A percentile compares a stretch with the other conserved stretches of the same genome.
These are phyloP conservation scores for Alentia gelatinosa DNA, from an alignment of 2,888 invertebrate genomes.

Conservation along the genomic window DNA sequence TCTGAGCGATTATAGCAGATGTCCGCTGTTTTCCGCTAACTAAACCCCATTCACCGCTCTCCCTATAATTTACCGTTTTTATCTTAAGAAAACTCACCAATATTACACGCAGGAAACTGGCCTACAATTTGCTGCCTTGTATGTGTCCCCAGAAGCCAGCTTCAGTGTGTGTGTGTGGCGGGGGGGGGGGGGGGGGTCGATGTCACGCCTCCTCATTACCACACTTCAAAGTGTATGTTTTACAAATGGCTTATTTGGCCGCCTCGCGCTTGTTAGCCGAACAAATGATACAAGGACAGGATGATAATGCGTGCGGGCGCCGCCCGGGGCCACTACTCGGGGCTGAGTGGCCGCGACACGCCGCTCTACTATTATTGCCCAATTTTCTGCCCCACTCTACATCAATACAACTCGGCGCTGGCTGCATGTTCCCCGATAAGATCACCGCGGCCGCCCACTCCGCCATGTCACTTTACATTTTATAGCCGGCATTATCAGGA, in stretches of 20 bases:
- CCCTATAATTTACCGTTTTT: background rate
- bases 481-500: conserved; percentile 34
- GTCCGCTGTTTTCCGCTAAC: background rate
- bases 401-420: background rate
- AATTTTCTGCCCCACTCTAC: conserved; percentile 40
- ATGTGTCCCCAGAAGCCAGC: background rate
- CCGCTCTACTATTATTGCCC: background rate
- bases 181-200: background rate
- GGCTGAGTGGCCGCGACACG: conserved; percentile 33
- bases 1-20: background rate
- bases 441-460: conserved; percentile 3
- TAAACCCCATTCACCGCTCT: too few species aligned
- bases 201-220: background rate
- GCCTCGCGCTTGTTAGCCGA: background rate
- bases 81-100: too few species aligned
- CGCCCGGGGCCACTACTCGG: background rate
- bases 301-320: conserved; percentile 2
- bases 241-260: conserved; percentile 6
- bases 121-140: background rate
- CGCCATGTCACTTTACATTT: conserved; percentile 44
- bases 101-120: background rate
- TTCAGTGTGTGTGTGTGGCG: background rate
- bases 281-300: background rate
- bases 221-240: background rate
- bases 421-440: conserved; percentile 46